Evolutionary conservation across 2,797 vertebrate genomes (phyloP).

Genomic region (Helostoma temminkii): DNA sequence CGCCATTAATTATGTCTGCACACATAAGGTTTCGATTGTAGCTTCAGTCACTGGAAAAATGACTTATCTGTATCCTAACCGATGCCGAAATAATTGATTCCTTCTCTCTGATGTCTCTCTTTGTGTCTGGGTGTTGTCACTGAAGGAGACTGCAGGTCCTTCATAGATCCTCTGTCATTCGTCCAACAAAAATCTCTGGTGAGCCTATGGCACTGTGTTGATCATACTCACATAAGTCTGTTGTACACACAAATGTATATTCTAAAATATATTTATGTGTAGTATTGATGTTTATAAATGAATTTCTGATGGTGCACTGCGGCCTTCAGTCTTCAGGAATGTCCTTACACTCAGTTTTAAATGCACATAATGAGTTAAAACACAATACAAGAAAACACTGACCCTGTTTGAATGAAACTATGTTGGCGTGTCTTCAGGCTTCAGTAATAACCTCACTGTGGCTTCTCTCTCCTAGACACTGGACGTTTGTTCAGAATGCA

Average conservation of each 20-base stretch:
- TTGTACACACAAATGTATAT: not conserved
- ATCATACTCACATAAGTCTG: not conserved
- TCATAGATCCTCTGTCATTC: constrained; percentile 42
- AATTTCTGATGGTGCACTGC: not conserved
- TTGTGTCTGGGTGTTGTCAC: constrained; percentile 3
- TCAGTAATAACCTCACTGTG: constrained; percentile 4
- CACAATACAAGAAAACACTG: not conserved
- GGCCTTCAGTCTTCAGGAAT: not conserved
- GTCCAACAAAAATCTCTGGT: constrained; percentile 49
- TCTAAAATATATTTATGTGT: not conserved
- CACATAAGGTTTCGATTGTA: not conserved
- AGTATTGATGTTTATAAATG: too few relatives aligned
- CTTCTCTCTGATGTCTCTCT: not conserved
- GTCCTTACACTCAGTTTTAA: not conserved
- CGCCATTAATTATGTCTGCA: constrained; percentile 10
- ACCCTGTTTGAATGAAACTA: not conserved
- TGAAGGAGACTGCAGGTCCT: constrained; percentile 67
- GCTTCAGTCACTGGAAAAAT: not conserved
- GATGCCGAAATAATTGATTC: not conserved
- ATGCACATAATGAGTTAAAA: not conserved
- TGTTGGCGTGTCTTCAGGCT: not conserved
- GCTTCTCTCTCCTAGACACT: constrained; percentile 46
- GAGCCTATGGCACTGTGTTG: not conserved
- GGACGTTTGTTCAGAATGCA: constrained; percentile 77
- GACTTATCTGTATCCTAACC: fast-evolving